Evolutionary conservation across 2,797 vertebrate genomes (phyloP).

Genomic region (Linurgus olivaceus): DNA sequence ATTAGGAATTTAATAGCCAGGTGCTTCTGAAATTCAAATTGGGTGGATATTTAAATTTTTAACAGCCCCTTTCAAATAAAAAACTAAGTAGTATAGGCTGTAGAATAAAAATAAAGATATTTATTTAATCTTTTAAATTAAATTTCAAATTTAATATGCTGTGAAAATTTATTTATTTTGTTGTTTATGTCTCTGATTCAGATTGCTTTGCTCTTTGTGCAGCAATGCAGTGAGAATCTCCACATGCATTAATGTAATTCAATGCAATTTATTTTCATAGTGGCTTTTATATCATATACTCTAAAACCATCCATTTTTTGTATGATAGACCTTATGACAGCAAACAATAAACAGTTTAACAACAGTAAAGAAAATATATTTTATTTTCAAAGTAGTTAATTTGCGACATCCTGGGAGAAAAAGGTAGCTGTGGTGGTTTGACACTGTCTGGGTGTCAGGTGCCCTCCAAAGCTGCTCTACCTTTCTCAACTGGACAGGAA

Average conservation of each 20-base stretch:
- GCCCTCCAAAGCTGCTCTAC: background rate
- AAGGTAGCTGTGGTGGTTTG: background rate
- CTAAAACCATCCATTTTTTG: background rate
- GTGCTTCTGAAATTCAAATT: background rate
- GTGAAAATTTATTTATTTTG: background rate
- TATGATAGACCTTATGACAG: background rate
- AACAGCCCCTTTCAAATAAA: background rate
- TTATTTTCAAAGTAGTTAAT: background rate
- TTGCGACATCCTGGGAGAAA: background rate
- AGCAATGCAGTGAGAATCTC: background rate
- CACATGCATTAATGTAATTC: background rate
- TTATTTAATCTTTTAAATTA: background rate
- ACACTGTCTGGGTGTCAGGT: background rate
- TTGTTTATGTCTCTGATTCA: background rate
- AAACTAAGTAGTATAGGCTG: background rate
- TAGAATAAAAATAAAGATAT: background rate
- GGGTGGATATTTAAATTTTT: background rate
- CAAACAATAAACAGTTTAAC: background rate
- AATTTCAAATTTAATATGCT: background rate
- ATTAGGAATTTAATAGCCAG: background rate
- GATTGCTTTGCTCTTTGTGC: background rate
- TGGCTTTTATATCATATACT: background rate
- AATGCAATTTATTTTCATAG: background rate
- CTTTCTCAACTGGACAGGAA: background rate
- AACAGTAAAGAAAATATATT: background rate